Conservation (phyloP, 2,113 vertebrate genomes). For the mouse (Mus musculus) region GRCm39 chr13:12474001-12474500, state of each 20-base stretch:
- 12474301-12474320: constrained; percentile 19
- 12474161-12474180: constrained; percentile 57
- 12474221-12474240: not conserved
- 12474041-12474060: constrained; percentile 84
- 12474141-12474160: not conserved
- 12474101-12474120: constrained; percentile 57
- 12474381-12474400: no score
- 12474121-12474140: constrained; percentile 51
- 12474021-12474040: not conserved
- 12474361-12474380: no score
- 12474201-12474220: constrained; percentile 24
- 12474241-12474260: not conserved
- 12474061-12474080: constrained; percentile 67
- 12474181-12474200: constrained; percentile 65
- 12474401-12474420: no score
- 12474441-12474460: no score
- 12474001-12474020: not conserved
- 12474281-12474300: constrained; percentile 21
- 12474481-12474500: no score
- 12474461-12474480: no score
- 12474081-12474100: constrained; percentile 83
- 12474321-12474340: not conserved
- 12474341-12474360: not conserved
- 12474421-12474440: no score
- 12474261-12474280: constrained; percentile 43